These are phyloP conservation scores for cattle (Bos taurus) DNA, from an alignment of 2,113 vertebrate genomes.

Conservation along the genomic window ARS-UCD2.0 NC_037357.1:59499001-59499500, in stretches of 20 bases:
- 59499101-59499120: not conserved
- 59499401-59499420: not conserved
- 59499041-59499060: not conserved
- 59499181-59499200: not conserved
- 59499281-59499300: not conserved
- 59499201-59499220: not conserved
- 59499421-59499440: constrained; percentile 11
- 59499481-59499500: not conserved
- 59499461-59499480: not conserved
- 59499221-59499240: not conserved
- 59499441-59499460: not conserved
- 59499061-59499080: not conserved
- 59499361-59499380: not conserved
- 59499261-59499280: not conserved
- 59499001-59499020: not conserved
- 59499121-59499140: not conserved
- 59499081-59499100: not conserved
- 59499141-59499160: not conserved
- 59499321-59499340: not conserved
- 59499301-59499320: not conserved
- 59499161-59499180: not conserved
- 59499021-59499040: not conserved
- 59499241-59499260: not conserved
- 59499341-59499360: not conserved
- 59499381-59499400: not conserved